Percentiles rank a stretch among this genome's conserved stretches.
phyloP scores from a whole-genome alignment of 2,888 invertebrate genomes.

The Altica lythri region DNA sequence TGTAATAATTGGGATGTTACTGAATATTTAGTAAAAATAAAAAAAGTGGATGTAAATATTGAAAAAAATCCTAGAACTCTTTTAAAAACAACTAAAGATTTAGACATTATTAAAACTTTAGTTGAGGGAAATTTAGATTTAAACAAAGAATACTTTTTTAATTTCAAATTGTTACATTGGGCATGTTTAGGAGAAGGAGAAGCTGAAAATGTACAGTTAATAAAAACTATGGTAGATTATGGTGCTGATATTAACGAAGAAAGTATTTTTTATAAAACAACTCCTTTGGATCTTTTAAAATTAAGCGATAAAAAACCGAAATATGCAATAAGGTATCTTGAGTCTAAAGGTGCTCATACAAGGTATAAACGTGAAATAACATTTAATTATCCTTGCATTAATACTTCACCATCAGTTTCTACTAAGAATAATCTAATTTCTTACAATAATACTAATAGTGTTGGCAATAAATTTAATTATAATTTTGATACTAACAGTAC shows the following conservation, averaged over 20 bases:
- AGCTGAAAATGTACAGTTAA: neutral
- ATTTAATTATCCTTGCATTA: neutral
- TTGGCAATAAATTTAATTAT: neutral
- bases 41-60: neutral
- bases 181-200: neutral
- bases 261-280: too few species aligned
- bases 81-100: neutral
- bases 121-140: too few species aligned
- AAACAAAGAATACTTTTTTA: too few species aligned
- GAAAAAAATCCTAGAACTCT: neutral
- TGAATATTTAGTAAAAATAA: slow-evolving; percentile 1
- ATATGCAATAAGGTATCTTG: neutral
- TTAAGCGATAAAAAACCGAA: neutral
- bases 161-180: too few species aligned
- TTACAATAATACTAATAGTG: neutral
- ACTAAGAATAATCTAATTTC: neutral
- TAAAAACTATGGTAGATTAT: neutral
- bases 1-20: neutral
- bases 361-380: neutral
- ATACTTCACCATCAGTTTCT: neutral
- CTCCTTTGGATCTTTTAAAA: neutral
- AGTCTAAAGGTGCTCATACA: neutral
- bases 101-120: neutral
- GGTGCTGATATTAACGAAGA: neutral
- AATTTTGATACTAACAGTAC: neutral